phyloP scores from a whole-genome alignment of 2,797 vertebrate species.

The Sebastiscus albofasciatus region DNA sequence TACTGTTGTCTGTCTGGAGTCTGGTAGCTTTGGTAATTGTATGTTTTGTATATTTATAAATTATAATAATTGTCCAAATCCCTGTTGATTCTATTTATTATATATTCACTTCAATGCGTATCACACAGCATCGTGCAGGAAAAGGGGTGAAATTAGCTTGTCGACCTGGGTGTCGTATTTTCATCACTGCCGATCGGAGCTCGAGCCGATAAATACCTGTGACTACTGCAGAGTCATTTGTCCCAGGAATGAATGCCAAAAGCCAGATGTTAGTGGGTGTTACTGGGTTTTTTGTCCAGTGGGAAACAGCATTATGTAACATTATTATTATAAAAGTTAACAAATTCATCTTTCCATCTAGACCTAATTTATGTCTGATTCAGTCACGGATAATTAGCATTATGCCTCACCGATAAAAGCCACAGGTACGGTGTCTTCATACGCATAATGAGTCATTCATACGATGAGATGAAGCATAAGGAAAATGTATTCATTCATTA shows the following conservation, averaged over 20 bases:
- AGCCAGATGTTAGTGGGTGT: neutral
- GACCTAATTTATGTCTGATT: conserved; percentile 4
- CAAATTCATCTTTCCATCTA: neutral
- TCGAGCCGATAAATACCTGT: neutral
- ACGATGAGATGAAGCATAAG: conserved; percentile 18
- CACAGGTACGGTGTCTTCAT: neutral
- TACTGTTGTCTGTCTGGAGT: neutral
- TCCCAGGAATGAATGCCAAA: neutral
- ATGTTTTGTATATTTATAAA: neutral
- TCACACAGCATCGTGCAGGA: too few relatives aligned
- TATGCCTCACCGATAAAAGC: conserved; percentile 1
- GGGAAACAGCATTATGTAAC: neutral
- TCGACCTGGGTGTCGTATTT: too few relatives aligned
- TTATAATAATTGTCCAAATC: neutral
- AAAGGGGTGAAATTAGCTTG: too few relatives aligned
- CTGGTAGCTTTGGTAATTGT: neutral
- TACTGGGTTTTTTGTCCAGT: neutral
- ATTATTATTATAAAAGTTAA: neutral
- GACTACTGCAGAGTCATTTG: neutral
- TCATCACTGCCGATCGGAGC: too few relatives aligned
- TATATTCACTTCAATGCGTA: too few relatives aligned
- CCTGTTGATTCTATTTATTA: too few relatives aligned
- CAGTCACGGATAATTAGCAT: conserved; percentile 8
- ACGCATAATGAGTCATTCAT: conserved; percentile 33
- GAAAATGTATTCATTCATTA: conserved; percentile 49